Evolutionary conservation across 2,888 invertebrate genomes (phyloP).

Genomic region (Ichneumoninae sp.): DNA sequence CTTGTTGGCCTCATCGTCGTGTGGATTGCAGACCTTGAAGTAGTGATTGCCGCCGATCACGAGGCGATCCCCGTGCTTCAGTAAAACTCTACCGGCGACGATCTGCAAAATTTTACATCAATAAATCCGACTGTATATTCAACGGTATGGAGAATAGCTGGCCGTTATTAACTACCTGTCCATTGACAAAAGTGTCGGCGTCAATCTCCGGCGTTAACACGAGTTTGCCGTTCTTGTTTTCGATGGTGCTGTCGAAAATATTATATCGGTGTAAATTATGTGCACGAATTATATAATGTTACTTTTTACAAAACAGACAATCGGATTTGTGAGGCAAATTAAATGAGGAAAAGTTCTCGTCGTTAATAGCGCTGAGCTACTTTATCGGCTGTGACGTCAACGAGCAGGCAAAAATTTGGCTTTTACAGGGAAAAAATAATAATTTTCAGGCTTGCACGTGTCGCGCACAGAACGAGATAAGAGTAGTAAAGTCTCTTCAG

Average conservation of each 20-base stretch:
- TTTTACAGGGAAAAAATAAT: neutral
- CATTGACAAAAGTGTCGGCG: slow-evolving; percentile 86
- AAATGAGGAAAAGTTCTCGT: neutral
- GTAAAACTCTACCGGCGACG: slow-evolving; percentile 81
- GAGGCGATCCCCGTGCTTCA: slow-evolving; percentile 86
- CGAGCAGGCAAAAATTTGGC: neutral
- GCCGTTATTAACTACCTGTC: slow-evolving; percentile 78
- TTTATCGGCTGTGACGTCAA: neutral
- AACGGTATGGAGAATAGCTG: neutral
- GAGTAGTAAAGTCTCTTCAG: neutral
- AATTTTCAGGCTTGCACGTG: neutral
- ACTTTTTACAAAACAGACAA: neutral
- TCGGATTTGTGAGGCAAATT: neutral
- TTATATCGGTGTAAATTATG: slow-evolving; percentile 28
- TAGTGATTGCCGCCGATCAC: slow-evolving; percentile 87
- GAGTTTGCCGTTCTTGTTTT: slow-evolving; percentile 84
- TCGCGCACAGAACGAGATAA: slow-evolving; percentile 1
- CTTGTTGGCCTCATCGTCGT: slow-evolving; percentile 76
- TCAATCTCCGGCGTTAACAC: slow-evolving; percentile 84
- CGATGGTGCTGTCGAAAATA: slow-evolving; percentile 83
- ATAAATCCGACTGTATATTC: neutral
- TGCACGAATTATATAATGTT: neutral
- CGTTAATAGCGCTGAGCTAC: neutral
- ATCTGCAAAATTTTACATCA: slow-evolving; percentile 74
- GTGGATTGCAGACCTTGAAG: slow-evolving; percentile 86